Conservation (phyloP, 2,113 vertebrate species). For the Hirundichthys speculiger region DNA sequence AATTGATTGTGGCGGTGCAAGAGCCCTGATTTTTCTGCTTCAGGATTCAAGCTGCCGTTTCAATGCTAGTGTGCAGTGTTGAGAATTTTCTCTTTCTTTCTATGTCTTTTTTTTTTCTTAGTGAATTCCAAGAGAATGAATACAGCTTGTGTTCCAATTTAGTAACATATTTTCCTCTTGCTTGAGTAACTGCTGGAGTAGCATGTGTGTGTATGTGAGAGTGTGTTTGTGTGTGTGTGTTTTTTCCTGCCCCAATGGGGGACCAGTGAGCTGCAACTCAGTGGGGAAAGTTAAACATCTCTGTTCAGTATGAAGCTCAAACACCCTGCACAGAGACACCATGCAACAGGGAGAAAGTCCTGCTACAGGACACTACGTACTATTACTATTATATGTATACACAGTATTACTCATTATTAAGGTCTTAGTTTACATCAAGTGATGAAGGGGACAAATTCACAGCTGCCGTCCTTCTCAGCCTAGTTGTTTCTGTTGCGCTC, state of each 20-base stretch:
- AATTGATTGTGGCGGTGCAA: conserved; percentile 78
- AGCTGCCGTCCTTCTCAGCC: conserved; percentile 24
- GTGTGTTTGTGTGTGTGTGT: conserved; percentile 10
- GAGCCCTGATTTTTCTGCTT: conserved; percentile 64
- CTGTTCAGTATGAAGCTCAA: conserved; percentile 67
- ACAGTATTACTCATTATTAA: not conserved
- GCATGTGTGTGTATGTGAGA: conserved; percentile 18
- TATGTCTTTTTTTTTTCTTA: conserved; percentile 22
- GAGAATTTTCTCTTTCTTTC: conserved; percentile 52
- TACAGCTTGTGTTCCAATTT: conserved; percentile 75
- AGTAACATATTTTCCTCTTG: conserved; percentile 67
- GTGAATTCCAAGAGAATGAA: conserved; percentile 65
- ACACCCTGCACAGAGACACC: conserved; percentile 22
- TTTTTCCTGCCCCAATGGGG: conserved; percentile 20
- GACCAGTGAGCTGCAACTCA: conserved; percentile 56
- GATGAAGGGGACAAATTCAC: conserved; percentile 47
- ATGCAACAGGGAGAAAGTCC: conserved; percentile 42
- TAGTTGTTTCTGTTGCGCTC: conserved; percentile 53
- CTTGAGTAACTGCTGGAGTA: conserved; percentile 67
- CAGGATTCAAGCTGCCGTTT: conserved; percentile 58
- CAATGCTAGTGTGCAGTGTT: conserved; percentile 54
- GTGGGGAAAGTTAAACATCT: conserved; percentile 74
- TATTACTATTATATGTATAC: conserved; percentile 18
- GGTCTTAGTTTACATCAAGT: not conserved
- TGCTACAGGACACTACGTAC: conserved; percentile 35